A percentile compares a stretch with the other conserved stretches of the same genome.
Conservation (phyloP, 2,797 vertebrate species). For the Lagorchestes hirsutus region DNA sequence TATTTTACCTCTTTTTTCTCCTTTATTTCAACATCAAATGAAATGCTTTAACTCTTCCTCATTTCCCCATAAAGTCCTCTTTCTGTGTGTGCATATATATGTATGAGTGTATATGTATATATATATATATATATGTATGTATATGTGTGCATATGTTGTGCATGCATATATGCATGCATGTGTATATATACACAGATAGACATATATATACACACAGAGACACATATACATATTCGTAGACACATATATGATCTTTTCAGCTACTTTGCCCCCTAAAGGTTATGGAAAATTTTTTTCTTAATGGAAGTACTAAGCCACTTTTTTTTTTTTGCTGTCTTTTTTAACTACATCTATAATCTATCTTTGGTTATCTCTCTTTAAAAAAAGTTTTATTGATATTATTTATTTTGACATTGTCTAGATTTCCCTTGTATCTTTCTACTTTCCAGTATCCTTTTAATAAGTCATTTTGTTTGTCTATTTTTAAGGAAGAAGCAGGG, state of each 20-base stretch:
- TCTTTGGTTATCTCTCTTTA: neutral
- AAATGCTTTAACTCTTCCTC: neutral
- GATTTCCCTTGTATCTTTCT: neutral
- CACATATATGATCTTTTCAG: neutral
- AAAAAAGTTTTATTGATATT: neutral
- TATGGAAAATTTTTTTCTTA: neutral
- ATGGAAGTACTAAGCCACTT: neutral
- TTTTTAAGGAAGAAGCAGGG: neutral
- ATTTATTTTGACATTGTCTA: neutral
- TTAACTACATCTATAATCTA: neutral
- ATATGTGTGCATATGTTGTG: too few relatives aligned
- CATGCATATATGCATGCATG: neutral
- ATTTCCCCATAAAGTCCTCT: conserved; percentile 26
- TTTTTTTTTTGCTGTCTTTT: neutral
- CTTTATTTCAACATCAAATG: neutral
- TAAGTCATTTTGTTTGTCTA: neutral
- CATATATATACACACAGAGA: neutral
- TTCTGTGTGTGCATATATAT: neutral
- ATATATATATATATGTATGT: too few relatives aligned
- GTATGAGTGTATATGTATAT: too few relatives aligned
- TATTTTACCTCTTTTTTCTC: neutral
- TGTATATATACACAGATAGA: too few relatives aligned
- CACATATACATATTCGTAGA: neutral
- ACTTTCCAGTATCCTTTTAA: neutral
- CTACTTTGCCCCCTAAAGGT: neutral